phyloP scores from a whole-genome alignment of 2,797 vertebrate species.

The Cacajao melanocephalus region DNA sequence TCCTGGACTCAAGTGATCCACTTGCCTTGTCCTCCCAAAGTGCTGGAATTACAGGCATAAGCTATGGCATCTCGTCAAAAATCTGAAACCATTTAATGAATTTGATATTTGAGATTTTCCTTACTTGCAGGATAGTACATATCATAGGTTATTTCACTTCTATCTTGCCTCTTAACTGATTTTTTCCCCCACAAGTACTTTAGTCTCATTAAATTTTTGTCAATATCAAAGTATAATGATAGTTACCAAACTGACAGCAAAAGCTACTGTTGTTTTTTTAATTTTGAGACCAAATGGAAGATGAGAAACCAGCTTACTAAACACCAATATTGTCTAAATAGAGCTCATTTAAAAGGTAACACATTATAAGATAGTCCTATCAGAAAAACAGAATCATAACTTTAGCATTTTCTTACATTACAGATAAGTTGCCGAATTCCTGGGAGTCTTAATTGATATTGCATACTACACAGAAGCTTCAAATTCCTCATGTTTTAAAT shows the following conservation, averaged over 20 bases:
- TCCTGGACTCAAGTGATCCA: neutral
- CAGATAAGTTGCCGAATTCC: conserved; percentile 76
- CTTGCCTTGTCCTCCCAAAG: neutral
- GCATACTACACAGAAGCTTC: conserved; percentile 63
- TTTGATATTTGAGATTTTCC: conserved; percentile 40
- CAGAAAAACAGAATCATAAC: conserved; percentile 59
- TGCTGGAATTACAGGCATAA: neutral
- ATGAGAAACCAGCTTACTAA: conserved; percentile 32
- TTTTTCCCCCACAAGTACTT: neutral
- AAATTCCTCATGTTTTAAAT: conserved; percentile 75
- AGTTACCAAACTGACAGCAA: conserved; percentile 15
- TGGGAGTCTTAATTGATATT: conserved; percentile 61
- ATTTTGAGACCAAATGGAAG: too few relatives aligned
- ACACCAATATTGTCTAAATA: neutral
- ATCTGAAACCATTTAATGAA: neutral
- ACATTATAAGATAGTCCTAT: neutral
- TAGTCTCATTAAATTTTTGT: conserved; percentile 27
- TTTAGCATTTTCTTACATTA: conserved; percentile 70
- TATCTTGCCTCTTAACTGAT: conserved; percentile 3
- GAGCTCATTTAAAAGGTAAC: conserved; percentile 41
- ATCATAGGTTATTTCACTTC: conserved; percentile 22
- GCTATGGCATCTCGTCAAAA: neutral
- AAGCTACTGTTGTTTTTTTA: too few relatives aligned
- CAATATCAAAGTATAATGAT: conserved; percentile 20
- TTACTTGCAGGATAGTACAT: neutral